Percentiles rank a stretch among this genome's conserved stretches.
These are phyloP conservation scores for Anagrus nilaparvatae DNA, from an alignment of 1,140 invertebrate genomes.

Conservation along the genomic window DNA sequence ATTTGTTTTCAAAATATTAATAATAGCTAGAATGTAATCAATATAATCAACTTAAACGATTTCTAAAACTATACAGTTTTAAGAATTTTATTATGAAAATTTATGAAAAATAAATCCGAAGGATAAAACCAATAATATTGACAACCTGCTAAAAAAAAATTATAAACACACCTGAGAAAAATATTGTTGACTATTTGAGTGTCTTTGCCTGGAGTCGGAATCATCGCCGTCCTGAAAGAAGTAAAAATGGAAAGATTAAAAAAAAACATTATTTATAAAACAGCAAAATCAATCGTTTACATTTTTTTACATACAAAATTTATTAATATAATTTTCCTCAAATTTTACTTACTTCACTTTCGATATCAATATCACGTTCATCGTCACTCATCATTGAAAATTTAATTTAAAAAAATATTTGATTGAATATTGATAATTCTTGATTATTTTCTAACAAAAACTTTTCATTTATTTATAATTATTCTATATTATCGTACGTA, in stretches of 20 bases:
- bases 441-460: too few relatives aligned
- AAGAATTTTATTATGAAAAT: too few relatives aligned
- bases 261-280: slow-evolving; percentile 5
- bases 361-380: slow-evolving; percentile 83
- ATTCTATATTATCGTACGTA: too few relatives aligned
- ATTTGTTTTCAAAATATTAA: background rate
- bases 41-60: background rate
- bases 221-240: slow-evolving; percentile 53
- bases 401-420: too few relatives aligned
- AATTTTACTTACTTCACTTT: slow-evolving; percentile 71
- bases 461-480: too few relatives aligned
- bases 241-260: slow-evolving; percentile 12
- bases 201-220: slow-evolving; percentile 48
- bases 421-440: too few relatives aligned
- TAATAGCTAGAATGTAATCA: background rate
- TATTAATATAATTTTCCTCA: slow-evolving; percentile 3
- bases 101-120: too few relatives aligned
- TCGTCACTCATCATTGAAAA: slow-evolving; percentile 67
- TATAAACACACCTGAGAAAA: slow-evolving; percentile 54
- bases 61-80: too few relatives aligned
- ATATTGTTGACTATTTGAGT: slow-evolving; percentile 45
- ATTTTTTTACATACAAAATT: background rate
- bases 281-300: background rate
- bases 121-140: too few relatives aligned
- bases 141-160: too few relatives aligned